These are phyloP conservation scores for Raphicerus campestris DNA, from an alignment of 2,113 vertebrate species.

Conservation along the genomic window DNA sequence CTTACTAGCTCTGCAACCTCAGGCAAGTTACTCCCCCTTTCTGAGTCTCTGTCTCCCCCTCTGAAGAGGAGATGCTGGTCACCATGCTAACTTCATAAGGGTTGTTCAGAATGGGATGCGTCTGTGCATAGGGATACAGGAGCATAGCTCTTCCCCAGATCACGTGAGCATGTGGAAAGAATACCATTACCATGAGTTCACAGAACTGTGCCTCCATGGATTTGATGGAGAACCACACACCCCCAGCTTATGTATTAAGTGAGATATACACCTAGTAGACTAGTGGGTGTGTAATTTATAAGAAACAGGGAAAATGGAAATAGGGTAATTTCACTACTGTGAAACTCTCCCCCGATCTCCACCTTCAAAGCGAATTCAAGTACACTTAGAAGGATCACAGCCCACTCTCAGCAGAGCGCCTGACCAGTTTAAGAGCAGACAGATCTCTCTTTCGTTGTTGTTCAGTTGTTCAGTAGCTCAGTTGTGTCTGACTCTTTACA, in stretches of 20 bases:
- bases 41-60: not conserved
- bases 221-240: rapidly evolving
- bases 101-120: not conserved
- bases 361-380: not conserved
- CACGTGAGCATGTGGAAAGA: not conserved
- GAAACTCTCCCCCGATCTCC: too few relatives aligned
- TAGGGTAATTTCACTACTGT: too few relatives aligned
- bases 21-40: not conserved
- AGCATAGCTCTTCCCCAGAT: not conserved
- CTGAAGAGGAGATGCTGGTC: not conserved
- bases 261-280: not conserved
- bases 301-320: not conserved
- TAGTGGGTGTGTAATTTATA: not conserved
- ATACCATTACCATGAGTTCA: rapidly evolving
- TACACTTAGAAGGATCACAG: not conserved
- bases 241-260: not conserved
- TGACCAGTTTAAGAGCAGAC: not conserved
- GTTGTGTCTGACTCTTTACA: not conserved
- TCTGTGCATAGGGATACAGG: not conserved
- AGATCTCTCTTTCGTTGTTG: not conserved
- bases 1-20: not conserved
- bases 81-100: not conserved
- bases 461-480: not conserved
- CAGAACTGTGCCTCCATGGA: not conserved
- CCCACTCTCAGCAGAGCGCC: not conserved